phyloP scores from a whole-genome alignment of 2,888 invertebrate genomes.

The Notocelia uddmanniana region DNA sequence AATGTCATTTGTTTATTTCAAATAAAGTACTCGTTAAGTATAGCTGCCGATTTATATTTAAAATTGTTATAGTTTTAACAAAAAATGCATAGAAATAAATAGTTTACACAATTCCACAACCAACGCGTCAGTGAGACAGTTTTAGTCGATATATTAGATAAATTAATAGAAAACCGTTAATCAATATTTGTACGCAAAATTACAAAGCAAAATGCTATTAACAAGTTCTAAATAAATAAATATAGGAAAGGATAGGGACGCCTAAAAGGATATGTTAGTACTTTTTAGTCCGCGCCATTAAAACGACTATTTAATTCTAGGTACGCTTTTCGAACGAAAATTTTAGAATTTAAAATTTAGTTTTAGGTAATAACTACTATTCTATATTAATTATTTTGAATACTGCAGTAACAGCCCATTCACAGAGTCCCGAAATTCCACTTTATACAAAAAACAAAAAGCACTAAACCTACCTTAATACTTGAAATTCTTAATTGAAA shows the following conservation, averaged over 20 bases:
- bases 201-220: slow-evolving; percentile 78
- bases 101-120: slow-evolving; percentile 72
- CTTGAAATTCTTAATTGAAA: slow-evolving; percentile 65
- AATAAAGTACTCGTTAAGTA: slow-evolving; percentile 80
- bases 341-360: not conserved
- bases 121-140: slow-evolving; percentile 58
- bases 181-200: slow-evolving; percentile 70
- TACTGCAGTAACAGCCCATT: slow-evolving; percentile 40
- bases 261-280: slow-evolving; percentile 68
- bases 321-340: not conserved
- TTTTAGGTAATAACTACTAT: not conserved
- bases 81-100: slow-evolving; percentile 68
- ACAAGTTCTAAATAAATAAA: slow-evolving; percentile 79
- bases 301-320: not conserved
- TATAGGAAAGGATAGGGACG: slow-evolving; percentile 72
- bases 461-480: slow-evolving; percentile 65
- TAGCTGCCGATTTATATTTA: slow-evolving; percentile 78
- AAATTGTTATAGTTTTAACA: slow-evolving; percentile 77
- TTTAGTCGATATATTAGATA: slow-evolving; percentile 50
- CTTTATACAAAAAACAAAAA: slow-evolving; percentile 36
- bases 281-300: slow-evolving; percentile 27
- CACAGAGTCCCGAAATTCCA: slow-evolving; percentile 24
- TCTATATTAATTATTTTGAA: slow-evolving; percentile 20
- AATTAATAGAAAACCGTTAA: slow-evolving; percentile 60
- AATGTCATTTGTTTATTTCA: slow-evolving; percentile 84